A percentile compares a stretch with the other conserved stretches of the same genome.
phyloP scores from a whole-genome alignment of 2,797 vertebrate species.

The Sebastes hubbsi region DNA sequence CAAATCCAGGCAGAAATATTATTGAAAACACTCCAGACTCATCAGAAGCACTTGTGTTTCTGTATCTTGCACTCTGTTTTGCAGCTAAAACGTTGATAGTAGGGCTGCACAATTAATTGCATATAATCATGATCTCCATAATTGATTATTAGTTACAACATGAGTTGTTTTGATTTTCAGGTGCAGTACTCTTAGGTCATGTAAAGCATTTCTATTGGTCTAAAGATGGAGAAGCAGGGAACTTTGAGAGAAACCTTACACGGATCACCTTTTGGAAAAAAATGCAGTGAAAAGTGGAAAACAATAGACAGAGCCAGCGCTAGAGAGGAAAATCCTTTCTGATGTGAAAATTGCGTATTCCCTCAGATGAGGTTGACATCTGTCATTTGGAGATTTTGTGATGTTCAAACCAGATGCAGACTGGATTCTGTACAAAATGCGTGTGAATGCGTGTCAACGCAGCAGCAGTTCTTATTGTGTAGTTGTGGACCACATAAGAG shows the following conservation, averaged over 20 bases:
- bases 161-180: background rate
- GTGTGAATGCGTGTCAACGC: background rate
- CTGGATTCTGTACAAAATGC: constrained; percentile 7
- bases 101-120: background rate
- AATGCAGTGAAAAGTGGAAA: constrained; percentile 43
- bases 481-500: background rate
- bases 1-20: background rate
- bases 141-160: background rate
- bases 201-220: background rate
- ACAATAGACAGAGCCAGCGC: constrained; percentile 6
- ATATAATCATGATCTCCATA: background rate
- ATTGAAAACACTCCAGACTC: background rate
- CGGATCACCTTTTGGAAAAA: constrained; percentile 36
- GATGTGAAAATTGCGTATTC: constrained; percentile 38
- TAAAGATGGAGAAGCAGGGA: constrained; percentile 29
- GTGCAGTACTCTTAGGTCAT: background rate
- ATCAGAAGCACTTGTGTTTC: background rate
- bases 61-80: background rate
- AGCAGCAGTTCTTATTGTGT: background rate
- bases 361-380: constrained; percentile 27
- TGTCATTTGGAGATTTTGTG: constrained; percentile 24
- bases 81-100: background rate
- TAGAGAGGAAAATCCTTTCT: constrained; percentile 53
- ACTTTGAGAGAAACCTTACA: constrained; percentile 16
- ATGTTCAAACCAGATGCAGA: constrained; percentile 44